Percentiles rank a stretch among this genome's conserved stretches.
Conservation (phyloP, 2,113 vertebrate genomes). For the Myanophis thanlyinensis region DNA sequence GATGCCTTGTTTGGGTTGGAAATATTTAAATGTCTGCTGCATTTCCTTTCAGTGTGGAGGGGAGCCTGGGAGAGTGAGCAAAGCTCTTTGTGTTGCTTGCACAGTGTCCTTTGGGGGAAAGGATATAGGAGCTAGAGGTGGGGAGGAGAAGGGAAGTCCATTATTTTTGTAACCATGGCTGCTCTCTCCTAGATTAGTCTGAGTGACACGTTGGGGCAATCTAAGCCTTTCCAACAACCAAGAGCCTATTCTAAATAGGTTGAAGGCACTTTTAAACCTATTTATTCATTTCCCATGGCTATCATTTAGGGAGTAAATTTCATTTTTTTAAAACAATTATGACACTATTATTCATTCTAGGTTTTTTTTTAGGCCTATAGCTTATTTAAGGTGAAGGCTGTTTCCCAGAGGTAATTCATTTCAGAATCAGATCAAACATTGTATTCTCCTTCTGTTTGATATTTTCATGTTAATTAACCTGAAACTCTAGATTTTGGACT, state of each 20-base stretch:
- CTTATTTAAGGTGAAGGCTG: not conserved
- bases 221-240: constrained; percentile 15
- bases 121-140: constrained; percentile 17
- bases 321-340: not conserved
- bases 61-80: constrained; percentile 49
- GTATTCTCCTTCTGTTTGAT: not conserved
- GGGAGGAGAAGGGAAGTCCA: constrained; percentile 11
- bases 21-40: constrained; percentile 74
- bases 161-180: constrained; percentile 48
- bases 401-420: not conserved
- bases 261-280: constrained; percentile 21
- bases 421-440: not conserved
- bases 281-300: not conserved
- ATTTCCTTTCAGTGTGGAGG: constrained; percentile 68
- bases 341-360: not conserved
- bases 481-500: not conserved
- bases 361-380: not conserved
- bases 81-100: constrained; percentile 44
- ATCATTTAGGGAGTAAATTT: constrained; percentile 15
- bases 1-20: constrained; percentile 76
- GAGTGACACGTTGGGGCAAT: constrained; percentile 27
- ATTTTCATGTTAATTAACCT: not conserved
- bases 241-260: constrained; percentile 33
- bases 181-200: constrained; percentile 19
- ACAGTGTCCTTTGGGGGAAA: not conserved